Conservation (phyloP, 2,888 invertebrate species). For the Sinhomidia bicolor region DNA sequence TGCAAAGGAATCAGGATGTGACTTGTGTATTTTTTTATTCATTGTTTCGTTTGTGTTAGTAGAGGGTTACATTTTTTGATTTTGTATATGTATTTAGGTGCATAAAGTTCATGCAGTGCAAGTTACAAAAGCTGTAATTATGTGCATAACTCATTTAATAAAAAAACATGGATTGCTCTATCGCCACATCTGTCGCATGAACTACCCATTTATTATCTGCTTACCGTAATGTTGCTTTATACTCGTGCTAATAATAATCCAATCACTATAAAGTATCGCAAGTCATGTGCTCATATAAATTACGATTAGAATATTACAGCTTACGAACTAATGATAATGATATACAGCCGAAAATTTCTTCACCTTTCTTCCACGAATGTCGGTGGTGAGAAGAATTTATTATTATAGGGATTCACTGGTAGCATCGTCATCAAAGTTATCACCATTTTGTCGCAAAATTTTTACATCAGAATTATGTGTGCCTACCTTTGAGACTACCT, state of each 20-base stretch:
- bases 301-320: too few species aligned
- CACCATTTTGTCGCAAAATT: constrained; percentile 51
- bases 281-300: too few species aligned
- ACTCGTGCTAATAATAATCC: too few species aligned
- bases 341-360: too few species aligned
- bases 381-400: not conserved
- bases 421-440: not conserved
- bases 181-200: not conserved
- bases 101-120: not conserved
- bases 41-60: not conserved
- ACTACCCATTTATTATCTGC: too few species aligned
- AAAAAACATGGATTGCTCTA: too few species aligned
- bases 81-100: not conserved
- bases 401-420: not conserved
- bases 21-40: not conserved
- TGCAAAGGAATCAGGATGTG: constrained; percentile 20
- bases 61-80: not conserved
- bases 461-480: too few species aligned
- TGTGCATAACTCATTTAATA: not conserved
- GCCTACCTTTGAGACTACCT: too few species aligned
- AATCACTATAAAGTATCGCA: too few species aligned
- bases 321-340: too few species aligned
- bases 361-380: not conserved
- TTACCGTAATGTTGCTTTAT: too few species aligned
- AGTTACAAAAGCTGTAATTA: not conserved